Conservation (phyloP, 2,888 invertebrate species). For the Eumacrocentrus americanus region DNA sequence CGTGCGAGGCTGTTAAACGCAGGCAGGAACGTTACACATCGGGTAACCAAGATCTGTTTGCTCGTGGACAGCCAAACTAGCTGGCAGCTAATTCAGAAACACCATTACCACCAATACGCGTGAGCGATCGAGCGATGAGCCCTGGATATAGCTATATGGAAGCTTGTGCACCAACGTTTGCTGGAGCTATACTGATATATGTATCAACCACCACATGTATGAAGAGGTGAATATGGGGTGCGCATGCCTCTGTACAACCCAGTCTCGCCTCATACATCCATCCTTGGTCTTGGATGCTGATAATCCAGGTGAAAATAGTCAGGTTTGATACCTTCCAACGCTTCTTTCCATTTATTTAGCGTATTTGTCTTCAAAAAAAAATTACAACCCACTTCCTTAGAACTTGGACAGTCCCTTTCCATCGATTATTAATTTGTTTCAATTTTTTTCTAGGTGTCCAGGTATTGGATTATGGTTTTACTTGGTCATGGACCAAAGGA, state of each 20-base stretch:
- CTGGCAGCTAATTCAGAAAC: constrained; percentile 60
- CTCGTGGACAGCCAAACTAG: constrained; percentile 61
- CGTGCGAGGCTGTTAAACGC: constrained; percentile 31
- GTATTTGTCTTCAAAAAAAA: too few species aligned
- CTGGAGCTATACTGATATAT: neutral
- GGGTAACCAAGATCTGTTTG: constrained; percentile 61
- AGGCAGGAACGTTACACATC: constrained; percentile 57
- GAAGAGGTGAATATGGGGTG: neutral
- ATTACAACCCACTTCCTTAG: too few species aligned
- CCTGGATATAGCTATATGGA: constrained; percentile 13
- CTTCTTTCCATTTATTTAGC: neutral
- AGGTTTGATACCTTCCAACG: neutral
- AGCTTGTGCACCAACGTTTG: constrained; percentile 13
- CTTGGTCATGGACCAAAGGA: too few species aligned
- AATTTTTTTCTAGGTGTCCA: too few species aligned
- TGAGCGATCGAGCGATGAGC: constrained; percentile 26
- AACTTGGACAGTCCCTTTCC: too few species aligned
- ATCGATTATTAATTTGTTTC: too few species aligned
- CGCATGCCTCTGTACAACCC: neutral
- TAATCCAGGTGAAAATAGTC: neutral
- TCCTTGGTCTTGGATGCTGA: neutral
- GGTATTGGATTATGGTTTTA: too few species aligned
- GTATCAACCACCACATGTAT: constrained; percentile 10
- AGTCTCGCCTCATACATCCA: neutral
- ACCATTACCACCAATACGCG: constrained; percentile 55